Evolutionary conservation across 2,113 vertebrate species (phyloP).

Genomic region (Triplophysa siluroides): DNA sequence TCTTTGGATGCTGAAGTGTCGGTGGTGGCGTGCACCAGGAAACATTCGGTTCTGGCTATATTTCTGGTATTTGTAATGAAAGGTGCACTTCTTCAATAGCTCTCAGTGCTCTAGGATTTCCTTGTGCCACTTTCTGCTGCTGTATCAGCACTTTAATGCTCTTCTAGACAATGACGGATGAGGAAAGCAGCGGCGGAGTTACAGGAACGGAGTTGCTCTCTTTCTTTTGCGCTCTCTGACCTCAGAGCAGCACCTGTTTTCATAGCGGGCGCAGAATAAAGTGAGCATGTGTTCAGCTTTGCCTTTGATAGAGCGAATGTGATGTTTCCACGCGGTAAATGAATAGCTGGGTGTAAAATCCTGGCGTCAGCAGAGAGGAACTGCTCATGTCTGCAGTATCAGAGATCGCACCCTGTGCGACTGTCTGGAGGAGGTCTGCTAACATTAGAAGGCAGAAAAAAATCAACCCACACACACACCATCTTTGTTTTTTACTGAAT

Average conservation of each 20-base stretch:
- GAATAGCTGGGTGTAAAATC: slow-evolving; percentile 32
- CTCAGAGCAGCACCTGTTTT: slow-evolving; percentile 9
- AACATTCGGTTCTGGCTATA: background rate
- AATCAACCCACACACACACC: slow-evolving; percentile 57
- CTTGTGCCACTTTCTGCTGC: background rate
- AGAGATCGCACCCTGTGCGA: slow-evolving; percentile 31
- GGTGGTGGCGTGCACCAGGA: background rate
- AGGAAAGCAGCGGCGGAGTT: slow-evolving; percentile 3
- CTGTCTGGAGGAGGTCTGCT: background rate
- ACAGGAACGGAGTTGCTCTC: slow-evolving; percentile 13
- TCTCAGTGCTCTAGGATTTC: background rate
- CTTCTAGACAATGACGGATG: slow-evolving; percentile 14
- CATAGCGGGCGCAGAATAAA: slow-evolving; percentile 7
- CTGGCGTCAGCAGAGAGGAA: slow-evolving; percentile 31
- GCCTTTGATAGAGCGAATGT: slow-evolving; percentile 17
- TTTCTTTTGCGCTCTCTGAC: slow-evolving; percentile 10
- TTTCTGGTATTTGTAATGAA: slow-evolving; percentile 12
- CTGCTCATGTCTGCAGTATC: slow-evolving; percentile 30
- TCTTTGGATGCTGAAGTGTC: background rate
- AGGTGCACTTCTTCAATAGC: background rate
- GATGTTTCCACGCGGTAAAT: slow-evolving; percentile 36
- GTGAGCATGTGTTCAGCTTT: background rate
- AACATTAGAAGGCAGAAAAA: slow-evolving; percentile 44
- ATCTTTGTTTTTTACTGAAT: slow-evolving; percentile 70
- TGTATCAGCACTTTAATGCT: slow-evolving; percentile 7